A percentile compares a stretch with the other conserved stretches of the same genome.
These are phyloP conservation scores for Phoenoteleia sp. DNA, from an alignment of 2,888 invertebrate species.

Conservation along the genomic window DNA sequence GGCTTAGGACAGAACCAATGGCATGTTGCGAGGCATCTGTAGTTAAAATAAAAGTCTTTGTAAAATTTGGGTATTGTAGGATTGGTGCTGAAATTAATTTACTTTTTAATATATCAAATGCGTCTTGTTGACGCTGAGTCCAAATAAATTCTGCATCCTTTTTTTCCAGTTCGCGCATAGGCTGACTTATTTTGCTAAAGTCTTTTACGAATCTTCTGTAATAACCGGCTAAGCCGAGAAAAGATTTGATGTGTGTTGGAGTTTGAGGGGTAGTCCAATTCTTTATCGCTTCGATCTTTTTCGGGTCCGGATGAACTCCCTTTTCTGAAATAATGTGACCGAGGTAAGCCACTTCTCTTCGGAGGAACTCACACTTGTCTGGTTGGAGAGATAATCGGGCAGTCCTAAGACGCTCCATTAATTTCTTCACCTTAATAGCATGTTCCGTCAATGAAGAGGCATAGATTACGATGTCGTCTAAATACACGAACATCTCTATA, in stretches of 20 bases:
- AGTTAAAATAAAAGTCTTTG: background rate
- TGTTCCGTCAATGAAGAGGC: too few relatives aligned
- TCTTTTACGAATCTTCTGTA: background rate
- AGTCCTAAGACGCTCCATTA: too few relatives aligned
- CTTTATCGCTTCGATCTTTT: background rate
- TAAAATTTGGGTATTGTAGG: background rate
- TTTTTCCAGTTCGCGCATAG: background rate
- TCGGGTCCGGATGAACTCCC: conserved; percentile 69
- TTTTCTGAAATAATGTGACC: conserved; percentile 76
- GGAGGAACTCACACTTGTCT: conserved; percentile 76
- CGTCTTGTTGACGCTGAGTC: background rate
- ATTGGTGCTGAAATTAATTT: background rate
- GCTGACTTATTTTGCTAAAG: background rate
- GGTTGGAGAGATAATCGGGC: conserved; percentile 73
- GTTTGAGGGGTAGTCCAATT: background rate
- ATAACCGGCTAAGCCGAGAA: background rate
- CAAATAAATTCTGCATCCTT: background rate
- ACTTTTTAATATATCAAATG: background rate
- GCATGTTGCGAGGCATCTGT: background rate
- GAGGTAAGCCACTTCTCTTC: conserved; percentile 75
- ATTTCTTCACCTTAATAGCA: too few relatives aligned
- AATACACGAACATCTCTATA: too few relatives aligned
- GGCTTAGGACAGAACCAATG: background rate
- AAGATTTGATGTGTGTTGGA: background rate
- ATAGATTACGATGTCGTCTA: too few relatives aligned